Evolutionary conservation across 1,140 invertebrate species (phyloP).

Genomic region (Globodera rostochiensis): DNA sequence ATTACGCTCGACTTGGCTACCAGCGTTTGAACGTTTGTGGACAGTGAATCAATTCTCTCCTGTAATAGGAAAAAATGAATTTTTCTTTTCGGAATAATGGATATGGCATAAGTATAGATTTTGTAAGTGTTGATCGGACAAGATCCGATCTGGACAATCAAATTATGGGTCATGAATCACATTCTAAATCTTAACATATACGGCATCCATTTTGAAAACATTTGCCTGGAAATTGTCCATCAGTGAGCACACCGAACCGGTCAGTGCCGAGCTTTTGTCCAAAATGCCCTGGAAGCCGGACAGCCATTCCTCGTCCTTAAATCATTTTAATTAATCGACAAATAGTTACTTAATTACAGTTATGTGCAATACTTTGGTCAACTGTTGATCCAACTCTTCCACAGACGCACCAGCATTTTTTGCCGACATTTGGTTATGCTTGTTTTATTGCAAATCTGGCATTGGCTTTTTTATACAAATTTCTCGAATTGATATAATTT

Average conservation of each 20-base stretch:
- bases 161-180: no score
- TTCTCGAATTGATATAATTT: no score
- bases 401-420: background rate
- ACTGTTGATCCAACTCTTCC: slow-evolving; percentile 34
- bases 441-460: background rate
- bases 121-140: no score
- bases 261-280: slow-evolving; percentile 41
- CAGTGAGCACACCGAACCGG: background rate
- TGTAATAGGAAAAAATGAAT: slow-evolving; percentile 35
- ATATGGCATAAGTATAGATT: no score
- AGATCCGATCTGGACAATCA: no score
- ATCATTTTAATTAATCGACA: background rate
- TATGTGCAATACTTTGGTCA: slow-evolving; percentile 13
- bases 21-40: slow-evolving; percentile 54
- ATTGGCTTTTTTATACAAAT: no score
- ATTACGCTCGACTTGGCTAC: slow-evolving; percentile 55
- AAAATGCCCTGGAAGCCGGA: slow-evolving; percentile 48
- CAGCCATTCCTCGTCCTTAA: slow-evolving; percentile 62
- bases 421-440: background rate
- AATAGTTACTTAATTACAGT: background rate
- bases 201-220: no score
- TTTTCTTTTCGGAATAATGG: no score
- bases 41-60: slow-evolving; percentile 47
- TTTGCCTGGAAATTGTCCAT: slow-evolving; percentile 1
- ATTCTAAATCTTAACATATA: no score